These are phyloP conservation scores for Cephus spinipes DNA, from an alignment of 2,888 invertebrate genomes.

Conservation along the genomic window DNA sequence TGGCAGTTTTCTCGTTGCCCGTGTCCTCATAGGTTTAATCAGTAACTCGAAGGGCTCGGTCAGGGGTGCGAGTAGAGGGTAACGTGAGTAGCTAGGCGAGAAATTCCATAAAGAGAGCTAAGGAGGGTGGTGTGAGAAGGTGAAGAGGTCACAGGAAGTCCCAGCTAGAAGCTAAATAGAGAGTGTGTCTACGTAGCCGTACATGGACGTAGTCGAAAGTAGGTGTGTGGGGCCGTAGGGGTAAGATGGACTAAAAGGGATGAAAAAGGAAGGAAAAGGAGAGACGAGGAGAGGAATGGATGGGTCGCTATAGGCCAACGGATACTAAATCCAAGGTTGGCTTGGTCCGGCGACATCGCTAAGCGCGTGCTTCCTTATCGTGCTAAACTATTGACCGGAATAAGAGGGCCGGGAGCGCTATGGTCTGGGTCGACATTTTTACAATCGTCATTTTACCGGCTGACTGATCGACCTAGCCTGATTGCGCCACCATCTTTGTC, in stretches of 20 bases:
- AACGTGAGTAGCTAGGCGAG: too few relatives aligned
- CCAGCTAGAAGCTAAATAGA: too few relatives aligned
- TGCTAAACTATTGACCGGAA: slow-evolving; percentile 34
- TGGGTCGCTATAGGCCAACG: slow-evolving; percentile 3
- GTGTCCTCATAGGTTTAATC: too few relatives aligned
- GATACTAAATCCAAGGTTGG: slow-evolving; percentile 6
- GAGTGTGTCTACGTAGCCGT: too few relatives aligned
- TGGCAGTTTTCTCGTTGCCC: too few relatives aligned
- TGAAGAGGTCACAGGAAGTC: too few relatives aligned
- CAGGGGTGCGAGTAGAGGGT: too few relatives aligned
- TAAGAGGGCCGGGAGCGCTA: slow-evolving; percentile 16
- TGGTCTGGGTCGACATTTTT: slow-evolving; percentile 29
- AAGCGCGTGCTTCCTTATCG: slow-evolving; percentile 30
- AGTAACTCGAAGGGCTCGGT: too few relatives aligned
- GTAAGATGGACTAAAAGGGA: slow-evolving; percentile 10
- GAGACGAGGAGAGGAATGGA: slow-evolving; percentile 10
- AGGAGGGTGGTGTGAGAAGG: too few relatives aligned
- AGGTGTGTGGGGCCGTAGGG: not conserved
- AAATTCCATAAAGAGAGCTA: too few relatives aligned
- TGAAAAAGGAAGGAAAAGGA: slow-evolving; percentile 1
- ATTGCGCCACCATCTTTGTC: slow-evolving; percentile 45
- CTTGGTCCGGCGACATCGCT: slow-evolving; percentile 15
- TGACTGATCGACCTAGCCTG: slow-evolving; percentile 39
- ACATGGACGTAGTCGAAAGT: not conserved
- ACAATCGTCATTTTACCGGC: slow-evolving; percentile 25